Percentiles rank a stretch among this genome's conserved stretches.
Evolutionary conservation across 2,888 invertebrate species (phyloP).

Genomic region (Erebia ligea): DNA sequence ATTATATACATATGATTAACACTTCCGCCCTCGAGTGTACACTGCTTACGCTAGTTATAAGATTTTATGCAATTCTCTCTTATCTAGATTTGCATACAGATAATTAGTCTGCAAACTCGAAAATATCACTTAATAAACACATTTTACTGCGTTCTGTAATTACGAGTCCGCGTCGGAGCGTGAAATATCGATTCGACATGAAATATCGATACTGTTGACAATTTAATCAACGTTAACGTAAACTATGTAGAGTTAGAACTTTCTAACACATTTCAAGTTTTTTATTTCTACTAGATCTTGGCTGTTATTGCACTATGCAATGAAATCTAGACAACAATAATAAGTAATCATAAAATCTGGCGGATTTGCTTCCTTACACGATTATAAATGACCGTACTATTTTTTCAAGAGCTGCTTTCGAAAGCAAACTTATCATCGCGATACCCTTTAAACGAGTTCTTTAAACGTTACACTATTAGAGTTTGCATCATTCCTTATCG

Average conservation of each 20-base stretch:
- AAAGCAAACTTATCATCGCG: no score
- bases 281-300: background rate
- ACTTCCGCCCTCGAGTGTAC: slow-evolving; percentile 11
- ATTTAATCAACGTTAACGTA: slow-evolving; percentile 6
- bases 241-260: background rate
- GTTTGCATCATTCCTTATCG: background rate
- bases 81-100: slow-evolving; percentile 50
- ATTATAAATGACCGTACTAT: no score
- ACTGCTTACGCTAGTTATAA: slow-evolving; percentile 15
- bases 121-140: slow-evolving; percentile 11
- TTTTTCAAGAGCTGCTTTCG: no score
- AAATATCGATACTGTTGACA: slow-evolving; percentile 8
- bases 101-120: slow-evolving; percentile 38
- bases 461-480: background rate
- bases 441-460: no score
- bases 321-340: no score
- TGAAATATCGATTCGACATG: slow-evolving; percentile 15
- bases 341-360: no score
- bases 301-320: background rate
- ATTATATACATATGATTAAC: background rate
- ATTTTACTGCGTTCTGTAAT: slow-evolving; percentile 15
- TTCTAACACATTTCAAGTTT: background rate
- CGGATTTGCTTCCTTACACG: no score
- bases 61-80: slow-evolving; percentile 49
- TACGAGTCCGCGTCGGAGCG: background rate